These are phyloP conservation scores for Ormyrus labotus DNA, from an alignment of 2,888 invertebrate species.

Conservation along the genomic window DNA sequence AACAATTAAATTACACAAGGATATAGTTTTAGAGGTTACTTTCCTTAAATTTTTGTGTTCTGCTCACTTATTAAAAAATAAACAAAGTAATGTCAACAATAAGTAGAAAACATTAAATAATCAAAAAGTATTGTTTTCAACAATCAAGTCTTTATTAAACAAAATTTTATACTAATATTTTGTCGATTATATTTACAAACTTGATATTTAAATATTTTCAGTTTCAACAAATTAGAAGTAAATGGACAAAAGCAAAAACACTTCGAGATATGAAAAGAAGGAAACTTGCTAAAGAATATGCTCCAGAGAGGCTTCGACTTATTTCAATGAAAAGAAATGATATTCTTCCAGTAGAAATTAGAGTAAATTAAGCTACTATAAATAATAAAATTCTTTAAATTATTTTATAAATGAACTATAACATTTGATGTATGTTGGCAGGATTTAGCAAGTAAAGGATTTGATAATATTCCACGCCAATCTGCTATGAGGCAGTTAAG, in stretches of 20 bases:
- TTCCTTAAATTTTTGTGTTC: too few relatives aligned
- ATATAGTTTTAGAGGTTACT: too few relatives aligned
- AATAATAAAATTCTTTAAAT: slow-evolving; percentile 7
- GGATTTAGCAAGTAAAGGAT: slow-evolving; percentile 86
- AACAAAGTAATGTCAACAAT: too few relatives aligned
- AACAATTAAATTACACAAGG: too few relatives aligned
- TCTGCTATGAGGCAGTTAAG: slow-evolving; percentile 82
- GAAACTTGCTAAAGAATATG: slow-evolving; percentile 84
- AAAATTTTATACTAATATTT: too few relatives aligned
- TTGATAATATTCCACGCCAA: slow-evolving; percentile 85
- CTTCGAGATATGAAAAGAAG: slow-evolving; percentile 90
- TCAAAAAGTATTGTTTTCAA: too few relatives aligned
- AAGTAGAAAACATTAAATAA: too few relatives aligned
- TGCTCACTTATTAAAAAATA: too few relatives aligned
- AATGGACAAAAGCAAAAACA: slow-evolving; percentile 91
- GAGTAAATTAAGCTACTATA: slow-evolving; percentile 70
- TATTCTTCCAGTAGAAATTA: slow-evolving; percentile 87
- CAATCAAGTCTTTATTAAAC: too few relatives aligned
- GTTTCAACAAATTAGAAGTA: slow-evolving; percentile 83
- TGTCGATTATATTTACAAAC: too few relatives aligned
- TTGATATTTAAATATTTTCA: slow-evolving; percentile 68
- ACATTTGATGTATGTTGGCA: slow-evolving; percentile 73
- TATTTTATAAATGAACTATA: neutral
- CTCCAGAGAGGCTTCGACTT: slow-evolving; percentile 86
- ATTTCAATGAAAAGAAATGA: slow-evolving; percentile 90